Base-by-base conservation (phyloP, 1,140 invertebrate genomes). In the Cylas formicarius region DNA sequence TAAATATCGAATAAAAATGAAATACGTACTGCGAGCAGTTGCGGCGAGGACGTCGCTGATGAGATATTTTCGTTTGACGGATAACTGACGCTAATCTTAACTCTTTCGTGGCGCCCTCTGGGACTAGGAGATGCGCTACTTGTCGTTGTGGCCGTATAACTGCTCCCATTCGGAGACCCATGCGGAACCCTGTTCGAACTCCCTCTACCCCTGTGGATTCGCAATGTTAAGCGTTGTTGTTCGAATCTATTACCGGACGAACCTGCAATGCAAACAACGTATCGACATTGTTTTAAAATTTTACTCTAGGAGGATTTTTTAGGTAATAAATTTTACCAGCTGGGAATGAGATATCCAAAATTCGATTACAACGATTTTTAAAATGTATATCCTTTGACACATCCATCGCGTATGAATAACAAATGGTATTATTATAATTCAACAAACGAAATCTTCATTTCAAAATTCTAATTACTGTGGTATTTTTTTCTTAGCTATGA, bases 211-310 rank as follows among this genome's bases (percentile, higher is more conserved):
- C 91, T 72, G 66, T 97, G 93, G 53, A 97, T 94, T 41, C 93
- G 77, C 45, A 97, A 67, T 0, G 92, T 94, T 20, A 96, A 71
- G 26, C 87, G 78, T 63, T 91, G 86, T 60, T 93, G 87, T 52
- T 91, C 81, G 57, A 87, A 84, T 28, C 84, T 70, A 62, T 73
- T 80, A 17, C 77, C 78, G 34, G 53, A 49, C 34, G 52, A 62
- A 56, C 62, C 63, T 65, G 49, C 4, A 52, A 55, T 2, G 3
- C 2, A 18, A 28, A 9, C n/a, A n/a, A n/a, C n/a, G n/a, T n/a
- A n/a, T n/a, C n/a, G n/a, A n/a, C n/a, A n/a, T n/a, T n/a, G n/a
- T n/a, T n/a, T n/a, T n/a, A 23, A 13, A 7, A 8, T 4, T 14
- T 31, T 31, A 31, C 29, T 31, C 11, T 11, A 13, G 17, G n/a